Conservation (phyloP, 1,140 invertebrate species). For the Caenorhabditis tropicalis region DNA sequence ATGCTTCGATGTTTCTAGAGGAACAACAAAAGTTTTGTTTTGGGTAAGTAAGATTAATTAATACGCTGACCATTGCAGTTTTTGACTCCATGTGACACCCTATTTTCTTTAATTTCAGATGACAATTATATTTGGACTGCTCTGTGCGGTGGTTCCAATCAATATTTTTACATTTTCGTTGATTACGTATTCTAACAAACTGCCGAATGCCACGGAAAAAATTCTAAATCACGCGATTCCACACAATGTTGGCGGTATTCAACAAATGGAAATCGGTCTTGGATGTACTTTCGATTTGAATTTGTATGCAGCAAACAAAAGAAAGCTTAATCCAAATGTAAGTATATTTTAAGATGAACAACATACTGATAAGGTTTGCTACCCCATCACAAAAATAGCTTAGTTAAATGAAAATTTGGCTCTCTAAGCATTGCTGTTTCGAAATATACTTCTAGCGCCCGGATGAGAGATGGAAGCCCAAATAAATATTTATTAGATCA, state of each 20-base stretch:
- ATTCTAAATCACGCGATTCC: conserved; percentile 67
- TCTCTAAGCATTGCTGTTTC: too few species aligned
- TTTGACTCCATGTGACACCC: too few species aligned
- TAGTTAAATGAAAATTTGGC: too few species aligned
- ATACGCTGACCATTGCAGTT: too few species aligned
- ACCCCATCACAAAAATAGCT: too few species aligned
- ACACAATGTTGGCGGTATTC: conserved; percentile 55
- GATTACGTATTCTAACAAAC: conserved; percentile 51
- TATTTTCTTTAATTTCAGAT: conserved; percentile 51
- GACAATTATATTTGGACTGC: conserved; percentile 54
- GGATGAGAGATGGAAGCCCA: not conserved
- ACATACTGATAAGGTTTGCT: too few species aligned
- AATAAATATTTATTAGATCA: too few species aligned
- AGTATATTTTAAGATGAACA: conserved; percentile 23
- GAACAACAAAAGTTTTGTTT: conserved; percentile 60
- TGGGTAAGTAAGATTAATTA: conserved; percentile 64
- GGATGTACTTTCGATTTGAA: conserved; percentile 70
- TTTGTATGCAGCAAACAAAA: conserved; percentile 64
- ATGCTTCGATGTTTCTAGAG: conserved; percentile 56
- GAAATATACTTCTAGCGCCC: too few species aligned
- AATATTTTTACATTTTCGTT: conserved; percentile 62
- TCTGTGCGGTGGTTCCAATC: conserved; percentile 62
- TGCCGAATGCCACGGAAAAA: conserved; percentile 63
- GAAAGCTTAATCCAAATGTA: conserved; percentile 65
- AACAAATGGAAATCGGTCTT: conserved; percentile 67